These are phyloP conservation scores for Agapornis roseicollis DNA, from an alignment of 2,113 vertebrate genomes.

Conservation along the genomic window DNA sequence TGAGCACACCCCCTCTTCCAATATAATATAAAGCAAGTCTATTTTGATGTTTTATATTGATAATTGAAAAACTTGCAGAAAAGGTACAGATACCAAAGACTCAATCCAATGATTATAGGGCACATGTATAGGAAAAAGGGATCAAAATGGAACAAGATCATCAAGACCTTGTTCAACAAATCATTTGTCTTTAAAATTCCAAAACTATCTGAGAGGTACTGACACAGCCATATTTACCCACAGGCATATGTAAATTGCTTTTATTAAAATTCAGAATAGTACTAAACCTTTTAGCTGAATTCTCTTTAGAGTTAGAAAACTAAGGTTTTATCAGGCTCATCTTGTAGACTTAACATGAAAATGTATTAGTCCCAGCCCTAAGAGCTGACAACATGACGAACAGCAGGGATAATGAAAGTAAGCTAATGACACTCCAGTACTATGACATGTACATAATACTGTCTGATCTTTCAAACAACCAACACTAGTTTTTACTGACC, in stretches of 20 bases:
- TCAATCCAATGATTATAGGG: background rate
- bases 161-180: background rate
- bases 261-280: background rate
- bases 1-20: fast-evolving
- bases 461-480: background rate
- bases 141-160: background rate
- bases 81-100: background rate
- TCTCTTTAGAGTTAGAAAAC: background rate
- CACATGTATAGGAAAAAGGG: background rate
- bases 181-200: background rate
- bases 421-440: background rate
- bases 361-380: background rate
- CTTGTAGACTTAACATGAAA: background rate
- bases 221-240: background rate
- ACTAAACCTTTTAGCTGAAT: background rate
- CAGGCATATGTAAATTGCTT: background rate
- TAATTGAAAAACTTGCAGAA: background rate
- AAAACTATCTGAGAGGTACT: background rate
- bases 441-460: background rate
- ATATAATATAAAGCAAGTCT: background rate
- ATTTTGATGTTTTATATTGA: background rate
- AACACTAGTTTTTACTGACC: background rate
- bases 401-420: background rate
- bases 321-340: background rate
- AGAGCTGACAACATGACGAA: background rate